A percentile compares a stretch with the other conserved stretches of the same genome.
Conservation (phyloP, 2,113 vertebrate genomes). For the Platichthys stellatus region DNA sequence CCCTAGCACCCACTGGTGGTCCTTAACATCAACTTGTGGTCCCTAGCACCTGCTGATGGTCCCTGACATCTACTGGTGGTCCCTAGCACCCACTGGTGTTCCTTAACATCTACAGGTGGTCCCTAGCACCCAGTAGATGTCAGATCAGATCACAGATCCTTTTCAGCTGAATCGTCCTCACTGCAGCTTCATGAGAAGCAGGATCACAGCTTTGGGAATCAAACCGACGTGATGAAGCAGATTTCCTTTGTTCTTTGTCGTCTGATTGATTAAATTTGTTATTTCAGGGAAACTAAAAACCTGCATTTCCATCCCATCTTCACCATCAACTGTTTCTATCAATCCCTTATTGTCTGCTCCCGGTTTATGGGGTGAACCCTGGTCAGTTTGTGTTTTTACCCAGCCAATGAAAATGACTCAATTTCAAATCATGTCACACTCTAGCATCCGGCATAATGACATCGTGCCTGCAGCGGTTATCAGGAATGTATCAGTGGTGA, state of each 20-base stretch:
- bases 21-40: too few relatives aligned
- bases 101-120: too few relatives aligned
- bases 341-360: background rate
- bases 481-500: too few relatives aligned
- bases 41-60: too few relatives aligned
- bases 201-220: too few relatives aligned
- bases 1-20: too few relatives aligned
- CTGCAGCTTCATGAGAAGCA: too few relatives aligned
- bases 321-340: slow-evolving; percentile 8
- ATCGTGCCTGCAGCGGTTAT: background rate
- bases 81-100: too few relatives aligned
- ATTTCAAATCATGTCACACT: slow-evolving; percentile 63
- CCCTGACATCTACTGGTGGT: too few relatives aligned
- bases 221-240: background rate
- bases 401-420: slow-evolving; percentile 29
- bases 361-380: background rate
- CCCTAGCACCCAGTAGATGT: too few relatives aligned
- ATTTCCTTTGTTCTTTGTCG: background rate
- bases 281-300: background rate
- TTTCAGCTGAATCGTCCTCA: too few relatives aligned
- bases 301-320: background rate
- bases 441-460: slow-evolving; percentile 24
- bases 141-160: too few relatives aligned
- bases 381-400: slow-evolving; percentile 36
- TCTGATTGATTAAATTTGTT: slow-evolving; percentile 11